A percentile compares a stretch with the other conserved stretches of the same genome.
Conservation (phyloP, 2,888 invertebrate genomes). For the Cyclophora albipunctata region DNA sequence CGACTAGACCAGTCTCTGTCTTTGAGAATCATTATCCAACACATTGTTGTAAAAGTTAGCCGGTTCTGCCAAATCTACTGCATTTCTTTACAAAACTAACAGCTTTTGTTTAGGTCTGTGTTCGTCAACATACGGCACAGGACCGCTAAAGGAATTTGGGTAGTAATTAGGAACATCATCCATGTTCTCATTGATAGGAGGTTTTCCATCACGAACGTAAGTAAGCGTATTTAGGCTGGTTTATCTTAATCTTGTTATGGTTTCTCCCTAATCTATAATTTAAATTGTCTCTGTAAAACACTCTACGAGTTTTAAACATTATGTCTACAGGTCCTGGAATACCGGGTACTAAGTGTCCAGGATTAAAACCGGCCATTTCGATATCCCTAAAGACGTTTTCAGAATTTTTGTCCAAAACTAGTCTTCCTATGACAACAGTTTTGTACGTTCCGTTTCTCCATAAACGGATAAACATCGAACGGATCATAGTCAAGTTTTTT, state of each 20-base stretch:
- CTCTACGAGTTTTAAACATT: constrained; percentile 63
- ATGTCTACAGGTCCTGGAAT: constrained; percentile 70
- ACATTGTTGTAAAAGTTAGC: not conserved
- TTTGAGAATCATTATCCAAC: constrained; percentile 1
- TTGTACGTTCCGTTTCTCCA: constrained; percentile 62
- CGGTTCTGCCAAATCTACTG: not conserved
- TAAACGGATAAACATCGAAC: constrained; percentile 58
- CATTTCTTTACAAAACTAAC: not conserved
- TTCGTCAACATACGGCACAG: constrained; percentile 30
- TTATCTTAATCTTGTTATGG: constrained; percentile 29
- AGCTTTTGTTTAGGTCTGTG: constrained; percentile 19
- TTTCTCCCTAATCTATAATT: constrained; percentile 33
- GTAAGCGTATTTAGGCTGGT: constrained; percentile 26
- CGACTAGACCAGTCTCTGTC: constrained; percentile 8
- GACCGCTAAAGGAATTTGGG: constrained; percentile 35
- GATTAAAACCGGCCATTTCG: constrained; percentile 68
- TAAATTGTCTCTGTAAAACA: constrained; percentile 75
- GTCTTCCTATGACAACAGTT: constrained; percentile 62
- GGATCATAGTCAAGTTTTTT: constrained; percentile 49
- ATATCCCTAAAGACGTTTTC: constrained; percentile 66
- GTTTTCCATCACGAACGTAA: constrained; percentile 29
- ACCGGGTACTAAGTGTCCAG: constrained; percentile 44
- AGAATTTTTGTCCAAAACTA: constrained; percentile 65
- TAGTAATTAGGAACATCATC: constrained; percentile 31
- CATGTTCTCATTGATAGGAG: constrained; percentile 28